A percentile compares a stretch with the other conserved stretches of the same genome.
phyloP scores from a whole-genome alignment of 92 coral and sea anemone genomes.

The Epizoanthus fatuus region DNA sequence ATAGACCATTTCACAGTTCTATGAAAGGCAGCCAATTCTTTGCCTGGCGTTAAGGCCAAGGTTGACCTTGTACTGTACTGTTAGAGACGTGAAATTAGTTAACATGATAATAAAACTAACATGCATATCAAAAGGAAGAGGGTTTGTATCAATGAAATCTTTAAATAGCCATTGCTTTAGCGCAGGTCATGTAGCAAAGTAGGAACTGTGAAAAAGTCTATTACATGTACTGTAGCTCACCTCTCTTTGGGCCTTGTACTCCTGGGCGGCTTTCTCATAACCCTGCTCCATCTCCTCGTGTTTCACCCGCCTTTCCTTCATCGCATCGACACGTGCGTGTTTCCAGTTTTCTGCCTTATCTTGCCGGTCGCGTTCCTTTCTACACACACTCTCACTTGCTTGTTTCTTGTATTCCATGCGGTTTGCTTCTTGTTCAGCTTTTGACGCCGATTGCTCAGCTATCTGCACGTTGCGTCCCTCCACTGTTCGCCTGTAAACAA shows the following conservation, averaged over 20 bases:
- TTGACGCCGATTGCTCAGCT: slow-evolving; percentile 68
- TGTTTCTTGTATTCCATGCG: slow-evolving; percentile 75
- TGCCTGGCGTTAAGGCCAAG: no score
- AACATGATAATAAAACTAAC: no score
- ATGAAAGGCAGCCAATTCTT: no score
- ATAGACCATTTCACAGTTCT: no score
- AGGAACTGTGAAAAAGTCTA: background rate
- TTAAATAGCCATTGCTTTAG: background rate
- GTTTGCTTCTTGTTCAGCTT: slow-evolving; percentile 62
- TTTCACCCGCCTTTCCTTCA: slow-evolving; percentile 75
- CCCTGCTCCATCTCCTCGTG: slow-evolving; percentile 89
- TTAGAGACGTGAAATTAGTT: no score
- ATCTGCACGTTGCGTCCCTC: slow-evolving; percentile 77
- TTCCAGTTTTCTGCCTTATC: slow-evolving; percentile 92
- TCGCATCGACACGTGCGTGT: slow-evolving; percentile 83
- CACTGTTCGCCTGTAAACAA: slow-evolving; percentile 63
- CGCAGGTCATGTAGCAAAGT: no score
- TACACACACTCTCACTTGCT: slow-evolving; percentile 57
- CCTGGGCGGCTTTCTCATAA: slow-evolving; percentile 83
- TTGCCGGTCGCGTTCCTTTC: slow-evolving; percentile 78
- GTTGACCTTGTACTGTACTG: no score
- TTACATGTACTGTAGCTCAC: slow-evolving; percentile 46
- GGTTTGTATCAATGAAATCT: background rate
- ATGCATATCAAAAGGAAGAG: background rate
- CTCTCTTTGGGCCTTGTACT: slow-evolving; percentile 77